Base-by-base conservation (phyloP, 2,113 vertebrate species). In the Lucifuga dentata region DNA sequence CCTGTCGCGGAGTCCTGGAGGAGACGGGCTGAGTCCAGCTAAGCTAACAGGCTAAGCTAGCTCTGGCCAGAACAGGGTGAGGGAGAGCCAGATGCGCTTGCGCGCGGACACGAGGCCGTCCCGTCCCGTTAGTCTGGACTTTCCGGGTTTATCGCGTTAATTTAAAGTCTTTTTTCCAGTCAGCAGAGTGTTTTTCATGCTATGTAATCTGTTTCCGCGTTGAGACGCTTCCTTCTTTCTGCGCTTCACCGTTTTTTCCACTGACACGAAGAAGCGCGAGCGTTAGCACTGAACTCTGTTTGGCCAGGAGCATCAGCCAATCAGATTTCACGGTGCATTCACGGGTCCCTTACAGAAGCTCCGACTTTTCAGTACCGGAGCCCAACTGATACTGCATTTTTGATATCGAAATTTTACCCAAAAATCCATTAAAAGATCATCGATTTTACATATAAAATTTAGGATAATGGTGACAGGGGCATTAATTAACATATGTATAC, bases 21-120 rank as follows among this genome's bases (percentile, higher is more conserved):
- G 39, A 45, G 38, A 26, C 39, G 1, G 26, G 26, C n/a, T n/a
- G 26, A 29, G 26, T 7, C 26, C 26, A 35, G 77, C 45, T 60
- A 76, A 75, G 86, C 86, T 86, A 88, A 62, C 56, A 24, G 33
- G 71, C 79, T 85, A 75, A 73, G 61, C 71, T 86, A 86, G 44
- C 76, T n/a, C 15, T 19, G 17, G 10, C 23, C 26, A 38, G 24
- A 1, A 38, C 8, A 20, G 5, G 17, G 61, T 5, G 46, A 16
- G 23, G 58, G 45, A 11, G 20, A 33, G 12, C 40, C 1, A 45
- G 15, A n/a, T 4, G 43, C 1, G 8, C 39, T n/a, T 20, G 6
- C 39, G 45, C 33, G 33, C 29, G 6, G 19, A 32, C 11, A 19
- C 15, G 40, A 15, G 13, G 16, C 41, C 20, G 8, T 51, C 62